Evolutionary conservation across 2,113 vertebrate genomes (phyloP).

Genomic region (Thalassarche chlororhynchos): DNA sequence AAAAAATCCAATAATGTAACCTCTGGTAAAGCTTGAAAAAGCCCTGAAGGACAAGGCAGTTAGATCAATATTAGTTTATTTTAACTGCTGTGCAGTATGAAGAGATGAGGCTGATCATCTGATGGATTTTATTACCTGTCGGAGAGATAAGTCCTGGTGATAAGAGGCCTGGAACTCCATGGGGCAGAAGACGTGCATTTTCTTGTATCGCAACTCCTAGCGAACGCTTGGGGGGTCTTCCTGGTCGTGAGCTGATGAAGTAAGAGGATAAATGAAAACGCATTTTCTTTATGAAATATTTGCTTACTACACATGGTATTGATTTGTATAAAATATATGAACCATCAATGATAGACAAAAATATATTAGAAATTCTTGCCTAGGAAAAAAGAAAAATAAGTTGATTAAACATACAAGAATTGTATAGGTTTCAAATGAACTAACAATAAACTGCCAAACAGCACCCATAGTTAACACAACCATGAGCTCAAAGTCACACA

Average conservation of each 20-base stretch:
- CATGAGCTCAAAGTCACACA: neutral
- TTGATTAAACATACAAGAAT: neutral
- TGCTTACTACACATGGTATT: neutral
- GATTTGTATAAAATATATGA: neutral
- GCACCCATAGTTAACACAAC: neutral
- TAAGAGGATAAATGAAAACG: conserved; percentile 55
- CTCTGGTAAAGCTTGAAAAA: conserved; percentile 76
- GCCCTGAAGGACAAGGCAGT: conserved; percentile 79
- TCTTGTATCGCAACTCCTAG: conserved; percentile 86
- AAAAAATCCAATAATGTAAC: conserved; percentile 81
- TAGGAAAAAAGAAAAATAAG: neutral
- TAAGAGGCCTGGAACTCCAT: conserved; percentile 85
- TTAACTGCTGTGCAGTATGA: conserved; percentile 66
- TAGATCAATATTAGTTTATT: conserved; percentile 85
- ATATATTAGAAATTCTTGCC: neutral
- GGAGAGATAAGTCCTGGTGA: conserved; percentile 90
- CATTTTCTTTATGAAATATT: neutral
- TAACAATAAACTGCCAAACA: neutral
- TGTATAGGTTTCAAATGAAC: neutral
- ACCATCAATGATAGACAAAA: rapidly evolving
- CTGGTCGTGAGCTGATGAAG: conserved; percentile 86
- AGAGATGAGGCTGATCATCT: conserved; percentile 60
- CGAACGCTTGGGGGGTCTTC: conserved; percentile 90
- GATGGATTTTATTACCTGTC: conserved; percentile 83
- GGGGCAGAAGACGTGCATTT: conserved; percentile 84